Base-by-base conservation (phyloP, 2,888 invertebrate species). In the Acanthopleura granulata region DNA sequence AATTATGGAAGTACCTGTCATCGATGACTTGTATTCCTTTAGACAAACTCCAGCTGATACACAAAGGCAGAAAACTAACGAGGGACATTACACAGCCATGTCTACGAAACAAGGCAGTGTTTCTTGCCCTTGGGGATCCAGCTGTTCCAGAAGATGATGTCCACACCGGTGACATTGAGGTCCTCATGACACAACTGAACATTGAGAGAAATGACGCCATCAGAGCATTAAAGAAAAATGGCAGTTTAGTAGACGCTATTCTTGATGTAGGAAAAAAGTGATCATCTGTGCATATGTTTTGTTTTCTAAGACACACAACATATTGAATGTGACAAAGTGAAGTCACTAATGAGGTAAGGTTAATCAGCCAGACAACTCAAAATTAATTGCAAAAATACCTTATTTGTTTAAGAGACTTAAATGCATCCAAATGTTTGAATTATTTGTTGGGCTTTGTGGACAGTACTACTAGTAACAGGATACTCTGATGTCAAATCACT, bases 181-280 rank as follows among this genome's bases (percentile, higher is more conserved):
- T 84, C 11, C 77, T 87, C 77, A 86, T 86, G 86, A 77, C 77
- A 70, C 87, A 87, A 74, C 73, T 84, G 62, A 76, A 79, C 16
- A 77, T 86, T 11, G 84, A 83, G 57, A 81, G 87, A 77, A 86
- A 87, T 75, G 77, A 77, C 12, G 86, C 86, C 27, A 77, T 87
- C n/a, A 74, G 77, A 40, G 79, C 82, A 12, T 76, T 87, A 14
- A 80, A 79, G 61, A 77, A 81, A 57, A 80, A 79, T 30, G 83
- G 80, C 3, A 80, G 83, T 78, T 78, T 87, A 1, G 75, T 87
- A 49, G 87, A 87, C 80, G 87, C 87, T 40, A 84, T 87, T 51
- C 74, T 87, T 49, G 79, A 78, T 49, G 27, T 81, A n/a, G 76
- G 78, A 18, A 16, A 40, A 40, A 40, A 40, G 40, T 40, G 40